These are phyloP conservation scores for Drusus annulatus DNA, from an alignment of 1,140 invertebrate species.

Conservation along the genomic window DNA sequence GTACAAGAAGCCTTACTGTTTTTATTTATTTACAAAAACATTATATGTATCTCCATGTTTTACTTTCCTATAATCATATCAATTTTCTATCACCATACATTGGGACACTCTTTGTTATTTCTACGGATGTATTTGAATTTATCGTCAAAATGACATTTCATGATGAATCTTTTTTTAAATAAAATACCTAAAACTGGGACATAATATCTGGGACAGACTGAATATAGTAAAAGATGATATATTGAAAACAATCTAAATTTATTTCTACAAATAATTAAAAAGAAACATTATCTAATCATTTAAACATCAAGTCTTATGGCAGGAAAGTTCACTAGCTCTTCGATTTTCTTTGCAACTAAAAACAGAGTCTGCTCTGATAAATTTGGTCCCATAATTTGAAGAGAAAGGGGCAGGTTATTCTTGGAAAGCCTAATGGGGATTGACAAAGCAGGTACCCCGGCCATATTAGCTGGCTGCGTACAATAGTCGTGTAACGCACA, in stretches of 20 bases:
- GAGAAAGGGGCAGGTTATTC: conserved; percentile 87
- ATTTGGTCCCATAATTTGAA: conserved; percentile 92
- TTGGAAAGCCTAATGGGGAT: conserved; percentile 87
- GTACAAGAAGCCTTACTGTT: too few species aligned
- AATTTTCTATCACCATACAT: too few species aligned
- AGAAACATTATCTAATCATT: background rate
- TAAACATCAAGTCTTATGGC: conserved; percentile 51
- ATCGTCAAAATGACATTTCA: too few species aligned
- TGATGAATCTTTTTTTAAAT: too few species aligned
- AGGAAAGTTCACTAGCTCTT: conserved; percentile 81
- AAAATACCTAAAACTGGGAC: too few species aligned
- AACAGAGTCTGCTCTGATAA: conserved; percentile 86
- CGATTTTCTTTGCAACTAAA: conserved; percentile 88
- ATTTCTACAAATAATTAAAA: background rate
- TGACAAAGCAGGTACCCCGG: conserved; percentile 93
- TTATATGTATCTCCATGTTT: too few species aligned
- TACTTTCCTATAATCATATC: too few species aligned
- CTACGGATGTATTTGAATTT: too few species aligned
- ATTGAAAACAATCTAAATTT: conserved; percentile 6
- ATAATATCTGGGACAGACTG: background rate
- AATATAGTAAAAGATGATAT: background rate
- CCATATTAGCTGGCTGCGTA: conserved; percentile 96
- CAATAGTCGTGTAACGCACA: conserved; percentile 94
- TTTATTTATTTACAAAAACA: too few species aligned
- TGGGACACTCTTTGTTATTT: too few species aligned